phyloP scores from a whole-genome alignment of 1,140 invertebrate genomes.

The Ceratoteleas bidentatus region DNA sequence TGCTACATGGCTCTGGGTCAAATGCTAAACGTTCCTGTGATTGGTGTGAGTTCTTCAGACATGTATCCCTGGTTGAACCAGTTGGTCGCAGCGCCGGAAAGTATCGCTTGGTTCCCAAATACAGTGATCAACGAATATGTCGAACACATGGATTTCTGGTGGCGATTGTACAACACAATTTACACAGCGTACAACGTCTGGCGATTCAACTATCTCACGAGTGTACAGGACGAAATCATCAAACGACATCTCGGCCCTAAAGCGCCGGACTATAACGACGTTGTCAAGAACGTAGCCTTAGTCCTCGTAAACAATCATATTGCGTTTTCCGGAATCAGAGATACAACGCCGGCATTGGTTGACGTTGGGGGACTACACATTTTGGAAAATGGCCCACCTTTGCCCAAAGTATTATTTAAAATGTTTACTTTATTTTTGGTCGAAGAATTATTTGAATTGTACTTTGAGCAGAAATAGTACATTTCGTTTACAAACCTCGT shows the following conservation, averaged over 20 bases:
- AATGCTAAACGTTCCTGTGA: constrained; percentile 82
- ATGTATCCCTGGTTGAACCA: constrained; percentile 79
- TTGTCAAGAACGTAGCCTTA: constrained; percentile 80
- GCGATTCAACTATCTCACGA: constrained; percentile 60
- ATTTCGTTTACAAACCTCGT: too few relatives aligned
- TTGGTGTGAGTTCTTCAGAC: constrained; percentile 83
- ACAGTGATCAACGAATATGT: constrained; percentile 82
- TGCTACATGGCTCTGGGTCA: constrained; percentile 82
- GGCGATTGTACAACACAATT: constrained; percentile 82
- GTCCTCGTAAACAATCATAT: constrained; percentile 84
- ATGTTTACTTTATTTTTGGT: too few relatives aligned
- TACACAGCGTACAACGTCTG: constrained; percentile 55
- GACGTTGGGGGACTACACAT: constrained; percentile 84
- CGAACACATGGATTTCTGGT: constrained; percentile 75
- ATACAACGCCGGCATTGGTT: constrained; percentile 78
- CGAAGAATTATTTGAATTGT: too few relatives aligned
- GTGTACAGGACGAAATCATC: constrained; percentile 69
- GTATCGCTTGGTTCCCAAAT: constrained; percentile 83
- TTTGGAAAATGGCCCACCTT: constrained; percentile 38
- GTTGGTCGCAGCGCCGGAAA: constrained; percentile 80
- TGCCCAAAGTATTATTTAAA: constrained; percentile 26
- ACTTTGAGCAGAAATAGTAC: too few relatives aligned
- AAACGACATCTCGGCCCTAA: constrained; percentile 76
- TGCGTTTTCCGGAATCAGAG: constrained; percentile 79
- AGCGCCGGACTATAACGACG: constrained; percentile 73